Conservation (phyloP, 1,140 invertebrate genomes). For the Bombus superbus region DNA sequence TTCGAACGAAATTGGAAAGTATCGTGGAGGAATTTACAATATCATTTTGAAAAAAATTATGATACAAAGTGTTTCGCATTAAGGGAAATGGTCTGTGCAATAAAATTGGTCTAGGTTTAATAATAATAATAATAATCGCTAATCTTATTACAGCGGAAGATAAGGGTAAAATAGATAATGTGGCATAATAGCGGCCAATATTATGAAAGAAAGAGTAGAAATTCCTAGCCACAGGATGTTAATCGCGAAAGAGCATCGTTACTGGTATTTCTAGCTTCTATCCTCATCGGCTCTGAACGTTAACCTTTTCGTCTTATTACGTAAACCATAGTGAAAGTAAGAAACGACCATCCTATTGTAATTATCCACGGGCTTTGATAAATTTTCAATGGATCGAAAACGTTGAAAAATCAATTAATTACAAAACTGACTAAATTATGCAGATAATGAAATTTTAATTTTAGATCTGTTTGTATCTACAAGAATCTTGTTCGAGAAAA, state of each 20-base stretch:
- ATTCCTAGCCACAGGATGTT: neutral
- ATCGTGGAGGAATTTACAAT: neutral
- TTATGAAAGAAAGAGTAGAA: neutral
- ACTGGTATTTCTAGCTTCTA: neutral
- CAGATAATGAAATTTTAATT: neutral
- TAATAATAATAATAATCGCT: neutral
- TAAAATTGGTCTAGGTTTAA: neutral
- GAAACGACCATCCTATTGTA: neutral
- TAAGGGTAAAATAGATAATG: neutral
- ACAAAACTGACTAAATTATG: neutral
- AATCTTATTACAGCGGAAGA: neutral
- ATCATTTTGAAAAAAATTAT: neutral
- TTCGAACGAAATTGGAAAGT: neutral
- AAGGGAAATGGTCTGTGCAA: neutral
- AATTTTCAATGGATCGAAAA: neutral
- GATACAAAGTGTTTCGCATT: neutral
- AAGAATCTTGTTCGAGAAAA: neutral
- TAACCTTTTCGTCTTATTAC: neutral
- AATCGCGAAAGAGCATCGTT: neutral
- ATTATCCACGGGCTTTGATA: neutral
- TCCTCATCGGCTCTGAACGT: neutral
- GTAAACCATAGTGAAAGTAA: neutral
- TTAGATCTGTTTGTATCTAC: too few relatives aligned
- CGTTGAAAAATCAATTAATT: neutral
- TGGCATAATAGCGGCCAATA: neutral